Evolutionary conservation across 2,797 vertebrate genomes (phyloP), one percentile per base, ranked within the genome.

Genomic region (Spondyliosoma cantharus): DNA sequence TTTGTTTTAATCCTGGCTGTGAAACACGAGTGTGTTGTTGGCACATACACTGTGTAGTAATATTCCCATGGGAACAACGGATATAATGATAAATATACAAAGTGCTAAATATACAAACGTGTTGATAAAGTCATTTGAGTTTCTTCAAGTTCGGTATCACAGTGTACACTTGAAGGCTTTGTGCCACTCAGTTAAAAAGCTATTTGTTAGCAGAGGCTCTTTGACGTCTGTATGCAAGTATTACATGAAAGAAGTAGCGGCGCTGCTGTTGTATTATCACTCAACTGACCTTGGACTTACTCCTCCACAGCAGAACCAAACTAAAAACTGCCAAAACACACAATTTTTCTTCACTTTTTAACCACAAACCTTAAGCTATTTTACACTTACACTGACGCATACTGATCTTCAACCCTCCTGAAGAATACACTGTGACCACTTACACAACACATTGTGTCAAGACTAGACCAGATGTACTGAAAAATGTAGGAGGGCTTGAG

Each of bases 201-300:
- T 62, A 25, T 69, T 25, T 70, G 58, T 75, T 57, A 49, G 32
- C 52, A 52, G 45, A 17, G 9, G 50, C 61, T 57, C 24, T 76
- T 2, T 58, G 17, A 59, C 45, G 27, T 7, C 58, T 76, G 50
- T 46, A 32, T 24, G n/a, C 24, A 52, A 19, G 32, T 8, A 29
- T 60, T 49, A 53, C 20, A 37, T 61, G 65, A 66, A 57, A 48
- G 46, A 53, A 74, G n/a, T 16, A 46, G 58, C 48, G 66, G 62
- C n/a, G 69, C 52, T 19, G 67, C 46, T 13, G 24, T 58, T 13
- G 27, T 58, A 32, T 64, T 66, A 83, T 80, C 72, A 49, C 63
- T 70, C 15, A 7, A 7, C 60, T 78, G 86, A 86, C 92, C 91
- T 91, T 92, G 87, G 76, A 90, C 72, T 81, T 58, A 61, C 69